Evolutionary conservation across 2,113 vertebrate genomes (phyloP), one percentile per base, ranked within the genome.

Genomic region (Hepsetus odoe): DNA sequence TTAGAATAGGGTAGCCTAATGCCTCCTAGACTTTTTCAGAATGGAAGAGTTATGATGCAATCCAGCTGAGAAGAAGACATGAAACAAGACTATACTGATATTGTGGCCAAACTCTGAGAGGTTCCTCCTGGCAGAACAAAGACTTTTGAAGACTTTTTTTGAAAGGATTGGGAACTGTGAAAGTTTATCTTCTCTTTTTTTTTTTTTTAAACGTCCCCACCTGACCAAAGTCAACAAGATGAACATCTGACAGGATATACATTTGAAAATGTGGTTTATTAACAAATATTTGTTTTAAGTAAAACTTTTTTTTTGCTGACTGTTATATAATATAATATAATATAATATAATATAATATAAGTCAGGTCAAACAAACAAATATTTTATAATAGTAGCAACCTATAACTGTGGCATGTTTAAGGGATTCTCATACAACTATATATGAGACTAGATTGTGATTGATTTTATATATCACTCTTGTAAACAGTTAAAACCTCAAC

Each of bases 81-180:
- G 65, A 67, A 56, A 42, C 55, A 35, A 56, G 33, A n/a, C 33
- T 53, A 30, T 11, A 66, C 24, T 56, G 24, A 16, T 33, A 46
- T 32, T 62, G 49, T 33, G 58, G 40, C 14, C 33, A 65, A 66
- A 26, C 61, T 26, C 8, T 38, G 44, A 76, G 74, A 11, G 3
- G 33, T 67, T 56, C 22, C 62, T 42, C 9, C 33, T 67, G 22
- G 24, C 62, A 56, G 74, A 56, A 76, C 49, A 76, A 67, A 76
- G 74, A 66, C 56, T 35, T 69, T 49, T 30, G 18, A 13, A 76
- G 74, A 66, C 56, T 35, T 69, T 49, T 30, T 9, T 6, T 33
- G 9, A 35, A 53, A 13, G 11, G 10, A 40, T 30, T 56, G 16
- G 18, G 33, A 67, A 49, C 51, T 67, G 49, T 53, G 61, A 40